phyloP scores from a whole-genome alignment of 2,113 vertebrate species.

The Proterorhinus semilunaris region DNA sequence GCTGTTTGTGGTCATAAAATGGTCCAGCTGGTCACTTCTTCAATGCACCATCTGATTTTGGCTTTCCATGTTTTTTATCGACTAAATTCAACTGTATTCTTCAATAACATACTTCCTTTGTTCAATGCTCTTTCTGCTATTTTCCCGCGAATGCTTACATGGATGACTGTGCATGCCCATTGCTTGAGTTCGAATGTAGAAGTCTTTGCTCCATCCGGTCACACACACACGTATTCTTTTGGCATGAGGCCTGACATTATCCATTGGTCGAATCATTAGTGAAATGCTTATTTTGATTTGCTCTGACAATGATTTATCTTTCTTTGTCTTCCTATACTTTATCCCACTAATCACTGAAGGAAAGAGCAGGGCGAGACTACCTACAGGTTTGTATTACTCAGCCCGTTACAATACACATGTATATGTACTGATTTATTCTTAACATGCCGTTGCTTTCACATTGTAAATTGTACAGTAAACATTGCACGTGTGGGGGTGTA shows the following conservation, averaged over 20 bases:
- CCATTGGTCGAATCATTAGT: slow-evolving; percentile 39
- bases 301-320: slow-evolving; percentile 57
- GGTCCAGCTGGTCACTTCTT: neutral
- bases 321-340: slow-evolving; percentile 63
- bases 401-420: slow-evolving; percentile 17
- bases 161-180: slow-evolving; percentile 38
- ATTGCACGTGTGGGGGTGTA: neutral
- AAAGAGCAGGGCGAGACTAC: slow-evolving; percentile 75
- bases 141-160: slow-evolving; percentile 6
- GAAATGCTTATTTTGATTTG: slow-evolving; percentile 41
- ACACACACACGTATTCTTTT: slow-evolving; percentile 9
- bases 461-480: neutral
- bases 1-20: neutral
- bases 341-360: slow-evolving; percentile 68
- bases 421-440: slow-evolving; percentile 6
- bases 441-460: neutral
- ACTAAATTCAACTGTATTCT: neutral
- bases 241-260: slow-evolving; percentile 30
- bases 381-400: slow-evolving; percentile 70
- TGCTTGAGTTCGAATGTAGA: slow-evolving; percentile 50
- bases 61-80: neutral
- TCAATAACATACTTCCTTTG: neutral
- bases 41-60: neutral
- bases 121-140: neutral
- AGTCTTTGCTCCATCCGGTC: neutral